Evolutionary conservation across 2,113 vertebrate genomes (phyloP), one percentile per base, ranked within the genome.

Genomic region (Plecturocebus donacophilus): DNA sequence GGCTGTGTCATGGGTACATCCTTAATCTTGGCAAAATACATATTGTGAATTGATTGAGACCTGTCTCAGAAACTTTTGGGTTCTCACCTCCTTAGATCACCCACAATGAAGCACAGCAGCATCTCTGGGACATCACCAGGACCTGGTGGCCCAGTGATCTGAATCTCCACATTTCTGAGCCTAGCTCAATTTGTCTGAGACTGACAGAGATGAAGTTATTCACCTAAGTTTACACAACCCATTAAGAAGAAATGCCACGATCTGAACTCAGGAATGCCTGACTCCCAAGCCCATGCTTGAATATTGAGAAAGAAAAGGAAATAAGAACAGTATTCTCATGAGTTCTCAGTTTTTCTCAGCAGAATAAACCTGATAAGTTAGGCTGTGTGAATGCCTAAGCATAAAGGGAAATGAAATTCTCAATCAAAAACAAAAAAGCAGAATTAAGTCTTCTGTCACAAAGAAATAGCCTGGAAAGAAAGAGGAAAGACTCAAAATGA

Each of bases 401-500:
- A 58, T 66, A 40, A 73, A 91, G 8, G 38, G 20, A 95, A 97
- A 94, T 97, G 27, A 94, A 96, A 90, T 47, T 86, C 68, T 94
- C 13, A 52, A 52, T 96, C 49, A 84, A 76, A 94, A 83, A 85
- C 52, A 64, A 86, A 95, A 97, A 85, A 82, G 49, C 38, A 87
- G 19, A 97, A 82, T 58, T 88, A 95, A 85, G 32, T 80, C 70
- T 94, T 73, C 73, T 68, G 73, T 64, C 87, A 86, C 82, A 83
- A 83, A 95, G 77, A 93, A 94, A 87, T 64, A 83, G 17, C 25
- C 58, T 0, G 0, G 3, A 96, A 97, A 85, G 81, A 45, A 90
- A 14, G 56, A 85, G 27, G 27, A 97, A 95, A 80, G 42, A 32
- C 79, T 90, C 52, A 95, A 92, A 76, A 58, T 75, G 79, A 95